A percentile compares a stretch with the other conserved stretches of the same genome.
These are phyloP conservation scores for Acrocyrtus sp. DNA, from an alignment of 2,888 invertebrate genomes.

Conservation along the genomic window DNA sequence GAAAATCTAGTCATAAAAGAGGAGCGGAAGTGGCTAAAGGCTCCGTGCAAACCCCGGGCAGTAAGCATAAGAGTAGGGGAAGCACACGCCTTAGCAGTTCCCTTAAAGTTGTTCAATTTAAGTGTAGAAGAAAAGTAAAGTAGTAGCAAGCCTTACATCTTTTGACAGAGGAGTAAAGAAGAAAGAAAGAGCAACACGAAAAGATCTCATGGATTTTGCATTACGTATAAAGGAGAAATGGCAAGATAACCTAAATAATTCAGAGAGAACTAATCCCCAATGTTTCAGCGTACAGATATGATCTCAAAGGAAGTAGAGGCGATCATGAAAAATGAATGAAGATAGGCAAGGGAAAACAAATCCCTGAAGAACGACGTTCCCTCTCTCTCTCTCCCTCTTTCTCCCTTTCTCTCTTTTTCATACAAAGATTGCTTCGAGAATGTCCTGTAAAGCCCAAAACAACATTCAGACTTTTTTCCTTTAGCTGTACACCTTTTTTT, in stretches of 20 bases:
- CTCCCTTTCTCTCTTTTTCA: too few species aligned
- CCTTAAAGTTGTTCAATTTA: slow-evolving; percentile 30
- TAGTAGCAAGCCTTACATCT: slow-evolving; percentile 37
- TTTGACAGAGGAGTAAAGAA: slow-evolving; percentile 41
- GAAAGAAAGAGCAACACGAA: slow-evolving; percentile 45
- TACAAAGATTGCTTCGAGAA: slow-evolving; percentile 21
- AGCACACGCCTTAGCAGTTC: too few species aligned
- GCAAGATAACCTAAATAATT: slow-evolving; percentile 56
- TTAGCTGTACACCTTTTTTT: too few species aligned
- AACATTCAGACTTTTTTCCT: slow-evolving; percentile 47
- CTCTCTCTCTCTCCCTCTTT: slow-evolving; percentile 32
- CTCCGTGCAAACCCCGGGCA: too few species aligned
- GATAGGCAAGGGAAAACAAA: slow-evolving; percentile 52
- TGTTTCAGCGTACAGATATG: slow-evolving; percentile 55
- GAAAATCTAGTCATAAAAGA: too few species aligned
- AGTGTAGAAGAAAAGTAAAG: slow-evolving; percentile 27
- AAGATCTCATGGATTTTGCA: slow-evolving; percentile 53
- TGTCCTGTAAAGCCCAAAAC: slow-evolving; percentile 44
- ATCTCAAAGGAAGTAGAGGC: slow-evolving; percentile 55
- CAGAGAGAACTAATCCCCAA: slow-evolving; percentile 54
- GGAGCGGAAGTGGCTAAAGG: neutral
- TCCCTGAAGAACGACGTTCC: slow-evolving; percentile 50
- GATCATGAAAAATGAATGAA: slow-evolving; percentile 54
- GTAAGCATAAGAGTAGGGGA: too few species aligned
- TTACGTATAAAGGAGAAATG: slow-evolving; percentile 52